These are phyloP conservation scores for Mesopsocus fuscifrons DNA, from an alignment of 2,888 invertebrate species.

Conservation along the genomic window DNA sequence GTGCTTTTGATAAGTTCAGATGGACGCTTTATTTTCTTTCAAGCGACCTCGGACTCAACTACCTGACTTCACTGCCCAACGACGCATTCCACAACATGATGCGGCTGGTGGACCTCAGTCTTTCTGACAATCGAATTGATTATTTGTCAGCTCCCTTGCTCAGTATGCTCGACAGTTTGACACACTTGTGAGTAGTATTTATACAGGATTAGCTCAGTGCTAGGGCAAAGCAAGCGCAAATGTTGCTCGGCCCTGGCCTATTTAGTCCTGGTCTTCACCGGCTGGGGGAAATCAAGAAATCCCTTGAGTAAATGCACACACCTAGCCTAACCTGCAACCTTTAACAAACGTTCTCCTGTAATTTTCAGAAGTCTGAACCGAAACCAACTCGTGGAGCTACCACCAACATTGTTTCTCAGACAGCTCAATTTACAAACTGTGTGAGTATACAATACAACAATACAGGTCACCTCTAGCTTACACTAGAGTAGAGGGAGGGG, in stretches of 20 bases:
- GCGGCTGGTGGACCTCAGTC: slow-evolving; percentile 33
- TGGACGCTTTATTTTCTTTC: too few relatives aligned
- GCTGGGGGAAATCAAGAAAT: too few relatives aligned
- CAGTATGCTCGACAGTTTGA: slow-evolving; percentile 37
- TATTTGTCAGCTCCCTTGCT: slow-evolving; percentile 44
- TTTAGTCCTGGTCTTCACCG: too few relatives aligned
- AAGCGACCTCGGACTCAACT: slow-evolving; percentile 55
- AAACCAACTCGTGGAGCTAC: slow-evolving; percentile 42
- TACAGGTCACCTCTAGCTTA: too few relatives aligned
- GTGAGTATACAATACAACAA: slow-evolving; percentile 18
- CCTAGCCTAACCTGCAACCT: too few relatives aligned
- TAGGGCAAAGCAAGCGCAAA: background rate
- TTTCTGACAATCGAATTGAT: slow-evolving; percentile 54
- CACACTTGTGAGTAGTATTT: slow-evolving; percentile 37
- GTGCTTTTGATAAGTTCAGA: too few relatives aligned
- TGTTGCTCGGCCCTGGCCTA: too few relatives aligned
- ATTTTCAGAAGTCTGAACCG: slow-evolving; percentile 42
- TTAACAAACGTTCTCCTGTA: background rate
- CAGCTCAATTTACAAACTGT: slow-evolving; percentile 43
- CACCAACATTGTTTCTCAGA: slow-evolving; percentile 33
- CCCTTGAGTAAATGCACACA: too few relatives aligned
- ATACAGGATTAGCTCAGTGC: background rate
- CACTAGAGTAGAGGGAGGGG: too few relatives aligned
- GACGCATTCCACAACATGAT: slow-evolving; percentile 45
- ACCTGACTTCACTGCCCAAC: slow-evolving; percentile 44